phyloP scores from a whole-genome alignment of 2,797 vertebrate genomes.

The Spondyliosoma cantharus region DNA sequence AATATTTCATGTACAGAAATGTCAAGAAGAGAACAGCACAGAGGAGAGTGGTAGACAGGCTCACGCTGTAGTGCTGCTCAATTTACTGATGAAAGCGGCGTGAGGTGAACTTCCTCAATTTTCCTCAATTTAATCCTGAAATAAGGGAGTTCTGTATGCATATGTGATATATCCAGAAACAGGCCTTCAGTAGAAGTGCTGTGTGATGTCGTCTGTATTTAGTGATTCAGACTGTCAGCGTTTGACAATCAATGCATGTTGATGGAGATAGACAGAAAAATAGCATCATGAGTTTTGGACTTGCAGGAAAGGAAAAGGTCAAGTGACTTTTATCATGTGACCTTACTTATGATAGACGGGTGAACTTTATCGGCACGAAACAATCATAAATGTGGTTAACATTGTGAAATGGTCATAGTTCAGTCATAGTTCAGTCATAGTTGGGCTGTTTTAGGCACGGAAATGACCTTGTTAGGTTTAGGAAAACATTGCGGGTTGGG shows the following conservation, averaged over 20 bases:
- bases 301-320: too few relatives aligned
- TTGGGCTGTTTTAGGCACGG: too few relatives aligned
- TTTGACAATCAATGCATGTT: background rate
- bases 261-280: background rate
- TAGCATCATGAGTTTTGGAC: too few relatives aligned
- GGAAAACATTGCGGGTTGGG: too few relatives aligned
- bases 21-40: constrained; percentile 51
- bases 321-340: too few relatives aligned
- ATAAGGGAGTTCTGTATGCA: background rate
- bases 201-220: background rate
- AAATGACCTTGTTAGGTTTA: too few relatives aligned
- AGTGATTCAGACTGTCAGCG: background rate
- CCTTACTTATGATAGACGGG: too few relatives aligned
- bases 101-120: constrained; percentile 19
- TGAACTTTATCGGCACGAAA: too few relatives aligned
- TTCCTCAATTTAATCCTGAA: background rate
- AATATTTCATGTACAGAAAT: constrained; percentile 71
- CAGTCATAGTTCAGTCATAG: too few relatives aligned
- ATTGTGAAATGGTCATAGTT: too few relatives aligned
- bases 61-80: constrained; percentile 26
- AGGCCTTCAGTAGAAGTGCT: background rate
- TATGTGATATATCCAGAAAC: background rate
- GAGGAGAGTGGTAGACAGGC: constrained; percentile 36
- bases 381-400: too few relatives aligned
- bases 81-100: constrained; percentile 32